Conservation (phyloP, 2,797 vertebrate genomes). For the Leuciscus waleckii region DNA sequence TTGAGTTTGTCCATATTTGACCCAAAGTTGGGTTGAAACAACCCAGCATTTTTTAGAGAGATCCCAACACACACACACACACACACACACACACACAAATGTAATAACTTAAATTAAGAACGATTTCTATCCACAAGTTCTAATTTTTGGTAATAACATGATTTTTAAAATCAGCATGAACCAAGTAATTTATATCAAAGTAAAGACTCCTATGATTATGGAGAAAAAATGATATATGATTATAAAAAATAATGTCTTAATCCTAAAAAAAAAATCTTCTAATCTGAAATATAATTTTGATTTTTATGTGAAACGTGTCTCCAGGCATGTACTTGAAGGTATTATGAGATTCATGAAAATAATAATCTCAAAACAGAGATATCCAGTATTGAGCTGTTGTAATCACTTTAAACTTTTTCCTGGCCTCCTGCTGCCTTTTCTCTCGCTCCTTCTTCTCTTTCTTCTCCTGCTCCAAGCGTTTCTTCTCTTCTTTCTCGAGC, state of each 20-base stretch:
- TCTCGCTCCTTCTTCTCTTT: conserved; percentile 75
- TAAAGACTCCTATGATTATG: no score
- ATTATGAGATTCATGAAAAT: not conserved
- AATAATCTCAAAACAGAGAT: not conserved
- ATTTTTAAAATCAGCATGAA: not conserved
- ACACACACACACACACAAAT: no score
- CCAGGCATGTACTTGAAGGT: not conserved
- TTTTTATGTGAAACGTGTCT: not conserved
- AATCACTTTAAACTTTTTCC: conserved; percentile 56
- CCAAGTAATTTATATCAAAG: not conserved
- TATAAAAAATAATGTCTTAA: no score
- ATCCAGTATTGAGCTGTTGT: not conserved
- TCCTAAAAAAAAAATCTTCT: no score
- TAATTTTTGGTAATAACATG: not conserved
- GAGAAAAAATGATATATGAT: no score
- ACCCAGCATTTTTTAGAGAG: no score
- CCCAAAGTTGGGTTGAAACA: no score
- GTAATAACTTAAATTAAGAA: no score
- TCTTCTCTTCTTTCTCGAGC: conserved; percentile 76
- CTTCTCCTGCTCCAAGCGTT: conserved; percentile 75
- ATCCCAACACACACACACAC: no score
- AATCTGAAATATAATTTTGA: not conserved
- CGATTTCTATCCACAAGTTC: no score
- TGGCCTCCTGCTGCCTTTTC: conserved; percentile 45
- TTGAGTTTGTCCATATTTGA: no score